Percentiles rank a stretch among this genome's conserved stretches.
Conservation (phyloP, 1,140 invertebrate species). For the Andricus grossulariae region DNA sequence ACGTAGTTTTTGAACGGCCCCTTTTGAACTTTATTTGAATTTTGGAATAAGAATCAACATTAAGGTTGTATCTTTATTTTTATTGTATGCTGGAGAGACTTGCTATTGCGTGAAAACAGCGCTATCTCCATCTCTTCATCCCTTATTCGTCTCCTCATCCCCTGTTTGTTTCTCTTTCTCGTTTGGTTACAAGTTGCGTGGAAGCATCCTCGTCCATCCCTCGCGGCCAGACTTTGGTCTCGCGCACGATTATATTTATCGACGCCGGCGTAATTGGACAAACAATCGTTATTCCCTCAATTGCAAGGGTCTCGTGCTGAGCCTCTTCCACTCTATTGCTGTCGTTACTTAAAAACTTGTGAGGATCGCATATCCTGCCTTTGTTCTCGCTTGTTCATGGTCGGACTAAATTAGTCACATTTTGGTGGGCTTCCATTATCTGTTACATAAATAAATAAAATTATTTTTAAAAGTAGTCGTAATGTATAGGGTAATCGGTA, state of each 20-base stretch:
- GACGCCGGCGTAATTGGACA: constrained; percentile 54
- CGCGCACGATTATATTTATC: constrained; percentile 39
- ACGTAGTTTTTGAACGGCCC: too few species aligned
- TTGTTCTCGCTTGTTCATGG: constrained; percentile 16
- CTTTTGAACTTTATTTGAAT: not conserved
- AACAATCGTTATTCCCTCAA: constrained; percentile 48
- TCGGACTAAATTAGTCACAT: constrained; percentile 1
- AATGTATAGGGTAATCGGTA: too few species aligned
- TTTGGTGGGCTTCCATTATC: not conserved
- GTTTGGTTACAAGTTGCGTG: constrained; percentile 17
- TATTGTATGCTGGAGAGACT: not conserved
- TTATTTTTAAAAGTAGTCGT: too few species aligned
- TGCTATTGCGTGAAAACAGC: not conserved
- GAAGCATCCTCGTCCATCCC: constrained; percentile 28
- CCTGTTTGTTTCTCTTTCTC: constrained; percentile 12
- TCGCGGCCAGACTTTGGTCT: constrained; percentile 44
- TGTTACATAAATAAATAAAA: too few species aligned
- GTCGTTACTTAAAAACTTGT: constrained; percentile 12
- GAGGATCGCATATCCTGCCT: constrained; percentile 1
- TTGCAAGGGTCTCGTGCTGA: constrained; percentile 21
- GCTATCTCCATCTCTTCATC: constrained; percentile 22
- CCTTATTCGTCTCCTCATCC: constrained; percentile 46
- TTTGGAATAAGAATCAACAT: not conserved
- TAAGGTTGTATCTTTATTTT: not conserved
- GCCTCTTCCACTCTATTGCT: constrained; percentile 23